Conservation (phyloP, 2,888 invertebrate species). For the Lacanobia wlatinum region DNA sequence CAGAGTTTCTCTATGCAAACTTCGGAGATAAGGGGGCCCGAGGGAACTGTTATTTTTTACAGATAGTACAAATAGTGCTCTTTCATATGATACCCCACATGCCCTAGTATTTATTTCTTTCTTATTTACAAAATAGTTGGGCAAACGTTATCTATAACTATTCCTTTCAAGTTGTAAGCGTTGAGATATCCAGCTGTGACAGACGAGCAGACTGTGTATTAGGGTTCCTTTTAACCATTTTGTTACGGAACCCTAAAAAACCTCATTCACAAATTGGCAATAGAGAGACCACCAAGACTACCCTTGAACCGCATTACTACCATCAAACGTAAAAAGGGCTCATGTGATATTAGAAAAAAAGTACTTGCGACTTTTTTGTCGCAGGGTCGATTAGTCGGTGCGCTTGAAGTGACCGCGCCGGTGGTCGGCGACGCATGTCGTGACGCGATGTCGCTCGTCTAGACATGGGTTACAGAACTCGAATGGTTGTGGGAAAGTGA, state of each 20-base stretch:
- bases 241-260: not conserved
- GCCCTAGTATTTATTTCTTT: no score
- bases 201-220: no score
- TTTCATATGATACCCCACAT: no score
- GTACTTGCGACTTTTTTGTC: constrained; percentile 39
- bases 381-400: constrained; percentile 56
- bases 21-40: no score
- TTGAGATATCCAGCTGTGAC: no score
- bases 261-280: constrained; percentile 49
- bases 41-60: no score
- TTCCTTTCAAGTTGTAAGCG: no score
- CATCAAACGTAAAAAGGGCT: constrained; percentile 23
- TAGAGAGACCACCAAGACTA: constrained; percentile 68
- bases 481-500: constrained; percentile 55
- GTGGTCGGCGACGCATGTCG: constrained; percentile 66
- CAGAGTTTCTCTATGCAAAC: no score
- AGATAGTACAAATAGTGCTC: no score
- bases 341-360: constrained; percentile 28
- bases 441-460: constrained; percentile 53
- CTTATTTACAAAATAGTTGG: no score
- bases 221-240: no score
- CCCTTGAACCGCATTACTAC: constrained; percentile 65
- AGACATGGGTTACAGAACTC: constrained; percentile 52
- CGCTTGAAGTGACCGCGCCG: constrained; percentile 67
- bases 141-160: no score